phyloP scores from a whole-genome alignment of 2,888 invertebrate species.

The Leptothorax acervorum region DNA sequence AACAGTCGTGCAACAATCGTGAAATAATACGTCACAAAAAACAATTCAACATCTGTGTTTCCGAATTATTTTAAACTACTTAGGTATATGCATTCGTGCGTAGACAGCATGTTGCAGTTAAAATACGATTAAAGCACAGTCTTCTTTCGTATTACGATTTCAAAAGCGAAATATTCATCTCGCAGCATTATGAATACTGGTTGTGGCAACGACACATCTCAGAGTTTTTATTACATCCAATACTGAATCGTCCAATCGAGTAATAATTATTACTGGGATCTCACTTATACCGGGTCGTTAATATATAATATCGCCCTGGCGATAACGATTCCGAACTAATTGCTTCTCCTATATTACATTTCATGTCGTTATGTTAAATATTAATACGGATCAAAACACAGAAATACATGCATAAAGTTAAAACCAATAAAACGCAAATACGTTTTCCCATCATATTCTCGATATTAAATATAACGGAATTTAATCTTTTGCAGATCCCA shows the following conservation, averaged over 20 bases:
- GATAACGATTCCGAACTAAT: slow-evolving; percentile 47
- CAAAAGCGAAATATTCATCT: slow-evolving; percentile 26
- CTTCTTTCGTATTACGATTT: neutral
- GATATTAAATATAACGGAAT: slow-evolving; percentile 22
- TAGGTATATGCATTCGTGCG: too few species aligned
- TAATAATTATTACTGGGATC: slow-evolving; percentile 38
- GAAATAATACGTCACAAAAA: slow-evolving; percentile 57
- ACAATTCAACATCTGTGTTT: slow-evolving; percentile 17
- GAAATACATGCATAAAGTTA: slow-evolving; percentile 28
- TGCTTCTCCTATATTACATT: slow-evolving; percentile 31
- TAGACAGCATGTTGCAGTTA: neutral
- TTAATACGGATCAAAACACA: slow-evolving; percentile 38
- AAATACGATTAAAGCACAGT: neutral
- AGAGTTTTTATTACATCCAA: slow-evolving; percentile 10
- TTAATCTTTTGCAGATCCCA: slow-evolving; percentile 22
- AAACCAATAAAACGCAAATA: slow-evolving; percentile 47
- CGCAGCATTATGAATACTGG: neutral
- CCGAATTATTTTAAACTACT: neutral
- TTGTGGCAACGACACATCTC: neutral
- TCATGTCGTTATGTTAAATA: slow-evolving; percentile 45
- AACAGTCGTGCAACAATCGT: slow-evolving; percentile 61
- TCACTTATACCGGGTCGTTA: slow-evolving; percentile 23
- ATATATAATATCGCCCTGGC: slow-evolving; percentile 13
- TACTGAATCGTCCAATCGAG: neutral
- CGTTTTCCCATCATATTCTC: slow-evolving; percentile 24